Conservation (phyloP, 2,113 vertebrate species). For the Syrrhaptes paradoxus region DNA sequence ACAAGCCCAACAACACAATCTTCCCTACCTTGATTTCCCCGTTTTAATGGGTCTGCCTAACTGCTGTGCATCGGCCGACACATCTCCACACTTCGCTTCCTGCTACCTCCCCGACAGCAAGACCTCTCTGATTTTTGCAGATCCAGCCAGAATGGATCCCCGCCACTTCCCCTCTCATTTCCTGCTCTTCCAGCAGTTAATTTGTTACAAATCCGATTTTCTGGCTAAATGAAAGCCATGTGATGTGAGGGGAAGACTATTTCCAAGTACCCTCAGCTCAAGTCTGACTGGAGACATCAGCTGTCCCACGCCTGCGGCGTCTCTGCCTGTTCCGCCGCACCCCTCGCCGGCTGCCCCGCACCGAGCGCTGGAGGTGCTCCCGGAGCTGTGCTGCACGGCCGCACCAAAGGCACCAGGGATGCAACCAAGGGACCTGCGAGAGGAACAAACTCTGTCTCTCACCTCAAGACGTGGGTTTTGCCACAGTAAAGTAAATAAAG, state of each 20-base stretch:
- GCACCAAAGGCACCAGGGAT: neutral
- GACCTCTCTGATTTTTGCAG: neutral
- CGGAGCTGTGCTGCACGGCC: accelerated
- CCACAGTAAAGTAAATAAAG: neutral
- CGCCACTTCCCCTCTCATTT: neutral
- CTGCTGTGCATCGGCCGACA: neutral
- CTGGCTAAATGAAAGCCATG: neutral
- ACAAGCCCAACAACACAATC: neutral
- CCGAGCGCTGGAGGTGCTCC: accelerated
- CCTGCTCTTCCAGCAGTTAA: neutral
- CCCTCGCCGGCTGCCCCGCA: accelerated
- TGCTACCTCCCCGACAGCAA: neutral
- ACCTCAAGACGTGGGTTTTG: neutral
- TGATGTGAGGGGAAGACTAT: neutral
- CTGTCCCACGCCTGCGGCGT: accelerated
- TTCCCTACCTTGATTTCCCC: neutral
- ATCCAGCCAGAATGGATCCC: neutral
- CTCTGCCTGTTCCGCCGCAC: neutral
- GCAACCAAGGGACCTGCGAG: neutral
- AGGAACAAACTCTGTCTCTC: neutral
- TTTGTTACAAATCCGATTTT: neutral
- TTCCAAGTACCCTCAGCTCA: neutral
- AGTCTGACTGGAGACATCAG: neutral
- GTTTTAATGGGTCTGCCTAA: neutral
- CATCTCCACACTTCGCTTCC: neutral